Conservation (phyloP, 2,113 vertebrate genomes). For the Sitta europaea region DNA sequence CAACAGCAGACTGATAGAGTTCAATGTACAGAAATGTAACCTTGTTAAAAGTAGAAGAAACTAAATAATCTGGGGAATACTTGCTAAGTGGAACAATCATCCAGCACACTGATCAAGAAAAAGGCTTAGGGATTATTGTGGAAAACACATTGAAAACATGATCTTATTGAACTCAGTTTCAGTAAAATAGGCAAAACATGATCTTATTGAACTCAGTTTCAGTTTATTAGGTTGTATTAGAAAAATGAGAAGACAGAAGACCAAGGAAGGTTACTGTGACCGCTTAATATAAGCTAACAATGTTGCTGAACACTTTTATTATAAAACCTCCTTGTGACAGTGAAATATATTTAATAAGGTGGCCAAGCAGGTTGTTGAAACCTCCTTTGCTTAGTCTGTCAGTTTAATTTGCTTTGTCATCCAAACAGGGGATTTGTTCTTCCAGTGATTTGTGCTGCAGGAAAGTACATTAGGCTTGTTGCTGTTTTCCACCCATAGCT, state of each 20-base stretch:
- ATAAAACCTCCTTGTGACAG: not conserved
- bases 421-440: not conserved
- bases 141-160: not conserved
- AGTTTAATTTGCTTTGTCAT: not conserved
- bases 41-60: conserved; percentile 31
- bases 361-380: not conserved
- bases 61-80: not conserved
- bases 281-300: not conserved
- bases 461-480: not conserved
- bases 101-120: not conserved
- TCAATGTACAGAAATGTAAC: not conserved
- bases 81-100: conserved; percentile 30
- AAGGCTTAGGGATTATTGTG: not conserved
- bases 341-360: not conserved
- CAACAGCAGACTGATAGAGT: not conserved
- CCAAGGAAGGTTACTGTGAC: not conserved
- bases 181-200: not conserved
- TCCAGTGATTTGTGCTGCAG: not conserved
- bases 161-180: not conserved
- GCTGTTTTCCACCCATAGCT: not conserved
- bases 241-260: not conserved
- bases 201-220: not conserved
- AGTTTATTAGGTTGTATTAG: not conserved
- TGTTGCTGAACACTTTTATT: not conserved
- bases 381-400: not conserved